Evolutionary conservation across 2,797 vertebrate genomes (phyloP), one percentile per base, ranked within the genome.

Genomic region (Protonibea diacanthus): DNA sequence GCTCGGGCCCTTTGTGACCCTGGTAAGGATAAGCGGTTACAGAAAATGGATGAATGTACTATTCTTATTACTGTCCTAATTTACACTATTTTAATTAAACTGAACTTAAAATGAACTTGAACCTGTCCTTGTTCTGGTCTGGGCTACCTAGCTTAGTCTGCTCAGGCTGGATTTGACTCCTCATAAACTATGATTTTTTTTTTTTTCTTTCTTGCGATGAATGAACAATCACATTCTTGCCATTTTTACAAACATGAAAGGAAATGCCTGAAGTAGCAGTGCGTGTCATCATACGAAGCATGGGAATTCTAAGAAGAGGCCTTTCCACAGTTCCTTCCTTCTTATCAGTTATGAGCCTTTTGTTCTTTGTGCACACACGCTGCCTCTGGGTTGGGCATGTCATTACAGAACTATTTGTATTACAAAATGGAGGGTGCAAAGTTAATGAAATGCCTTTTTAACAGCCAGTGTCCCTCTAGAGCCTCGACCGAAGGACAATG

Each of bases 401-500:
- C 81, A 79, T 83, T 77, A 81, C 76, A 78, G 53, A 88, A 82
- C 56, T 82, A 92, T 91, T 87, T 89, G 80, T 87, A 48, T 82
- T 85, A 74, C 84, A 73, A 88, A 88, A 86, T 66, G 40, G 65
- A 87, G 74, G 83, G 59, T 75, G 87, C 71, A 82, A 81, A 91
- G 84, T 92, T 84, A 89, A 91, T 90, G 76, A 90, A 90, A 87
- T 87, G 83, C 81, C 85, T 82, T 81, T 88, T 91, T 87, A 80
- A 83, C 83, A 83, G 77, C 76, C 74, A 83, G 58, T 69, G 71
- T 89, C 42, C 63, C 71, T 76, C 80, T 76, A 64, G 74, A 82
- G 68, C 67, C 69, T 40, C 60, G 67, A 71, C 70, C 64, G 61
- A 29, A 38, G 68, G 66, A 94, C 90, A 94, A 92, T 91, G 85